phyloP scores from a whole-genome alignment of 2,888 invertebrate species.

The Patella ulyssiponensis region DNA sequence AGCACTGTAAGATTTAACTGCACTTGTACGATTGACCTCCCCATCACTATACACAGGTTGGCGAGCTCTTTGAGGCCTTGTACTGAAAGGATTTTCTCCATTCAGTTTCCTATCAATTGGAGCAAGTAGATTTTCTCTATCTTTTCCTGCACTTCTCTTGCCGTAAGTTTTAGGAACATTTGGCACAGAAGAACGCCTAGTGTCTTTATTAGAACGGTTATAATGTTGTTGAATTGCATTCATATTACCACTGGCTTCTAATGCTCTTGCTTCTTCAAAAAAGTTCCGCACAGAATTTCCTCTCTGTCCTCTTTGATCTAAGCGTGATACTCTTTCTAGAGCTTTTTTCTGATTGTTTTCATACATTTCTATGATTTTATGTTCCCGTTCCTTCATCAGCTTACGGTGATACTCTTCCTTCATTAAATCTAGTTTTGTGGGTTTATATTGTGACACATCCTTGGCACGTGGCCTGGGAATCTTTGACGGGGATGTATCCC shows the following conservation, averaged over 20 bases:
- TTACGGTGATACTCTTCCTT: conserved; percentile 58
- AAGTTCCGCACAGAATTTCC: conserved; percentile 47
- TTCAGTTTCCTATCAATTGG: not conserved
- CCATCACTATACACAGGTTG: not conserved
- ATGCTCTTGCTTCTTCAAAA: conserved; percentile 48
- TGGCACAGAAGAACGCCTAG: conserved; percentile 3
- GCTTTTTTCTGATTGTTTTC: conserved; percentile 54
- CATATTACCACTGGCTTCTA: conserved; percentile 39
- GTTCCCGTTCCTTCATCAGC: conserved; percentile 61
- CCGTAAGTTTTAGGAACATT: not conserved
- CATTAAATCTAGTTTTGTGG: conserved; percentile 57
- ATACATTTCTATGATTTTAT: conserved; percentile 58
- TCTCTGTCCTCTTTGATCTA: not conserved
- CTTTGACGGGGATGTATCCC: no score
- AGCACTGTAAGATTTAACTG: not conserved
- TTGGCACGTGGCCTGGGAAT: no score
- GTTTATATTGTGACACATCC: conserved; percentile 29
- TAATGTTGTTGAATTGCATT: conserved; percentile 55
- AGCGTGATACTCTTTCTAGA: conserved; percentile 36
- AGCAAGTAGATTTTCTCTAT: conserved; percentile 17
- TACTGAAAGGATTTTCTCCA: not conserved
- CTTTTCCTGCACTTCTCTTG: conserved; percentile 23
- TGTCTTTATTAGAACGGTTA: conserved; percentile 35
- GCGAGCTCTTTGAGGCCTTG: conserved; percentile 3
- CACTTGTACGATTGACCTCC: conserved; percentile 4